Base-by-base conservation (phyloP, 2,797 vertebrate species). In the Apodemus agrarius region DNA sequence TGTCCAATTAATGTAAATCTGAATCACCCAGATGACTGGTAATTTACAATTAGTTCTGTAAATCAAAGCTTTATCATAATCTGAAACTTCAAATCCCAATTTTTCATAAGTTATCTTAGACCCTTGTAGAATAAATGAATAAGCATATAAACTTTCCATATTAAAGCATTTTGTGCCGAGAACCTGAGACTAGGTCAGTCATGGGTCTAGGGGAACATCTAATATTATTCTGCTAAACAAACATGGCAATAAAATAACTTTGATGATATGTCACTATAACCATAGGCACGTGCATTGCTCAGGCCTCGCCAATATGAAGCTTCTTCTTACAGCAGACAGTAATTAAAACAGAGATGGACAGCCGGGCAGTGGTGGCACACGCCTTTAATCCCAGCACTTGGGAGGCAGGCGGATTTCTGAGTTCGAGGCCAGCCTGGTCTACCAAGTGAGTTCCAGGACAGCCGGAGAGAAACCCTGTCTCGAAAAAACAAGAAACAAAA, bases 31-130 rank as follows among this genome's bases (percentile, higher is more conserved):
- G 29, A 46, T 49, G 29, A 90, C 21, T 89, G 40, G 63, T 79
- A 75, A 74, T 83, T 87, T 79, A 54, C 87, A 80, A 91, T 49
- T 75, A 72, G 61, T 83, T 83, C 92, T 59, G n/a, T 52, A 67
- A 93, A 65, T 67, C 21, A 67, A 94, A 86, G 75, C 16, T 79
- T 57, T 34, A 65, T 78, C 63, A 14, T 90, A 88, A 93, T 82
- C 31, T 92, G 76, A 84, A 90, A 93, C 92, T 67, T 3, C 79
- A 96, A 89, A 67, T 78, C 46, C 24, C 80, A 43, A 79, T 93
- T 89, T 57, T 75, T 87, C 49, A 29, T 79, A 94, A 76, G 54
- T 91, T 91, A 82, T 61, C 59, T 85, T 87, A 89, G 75, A 46
- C 88, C 4, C 13, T 67, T 80, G 43, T 63, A 4, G 7, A 89